Base-by-base conservation (phyloP, 1,140 invertebrate species). In the Neodiprion pinetum region DNA sequence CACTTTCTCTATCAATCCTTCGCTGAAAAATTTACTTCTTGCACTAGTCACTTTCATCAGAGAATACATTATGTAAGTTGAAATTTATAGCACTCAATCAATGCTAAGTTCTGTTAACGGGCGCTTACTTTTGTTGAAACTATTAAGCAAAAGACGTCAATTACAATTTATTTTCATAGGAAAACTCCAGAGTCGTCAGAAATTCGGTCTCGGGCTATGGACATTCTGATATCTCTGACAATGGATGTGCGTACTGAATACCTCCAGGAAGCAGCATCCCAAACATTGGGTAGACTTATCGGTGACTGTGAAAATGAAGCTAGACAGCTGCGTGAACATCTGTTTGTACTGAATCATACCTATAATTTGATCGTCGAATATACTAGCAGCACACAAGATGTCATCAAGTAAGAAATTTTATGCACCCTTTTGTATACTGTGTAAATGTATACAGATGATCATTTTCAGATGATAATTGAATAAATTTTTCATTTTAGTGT, bases 231-330 rank as follows among this genome's bases (percentile, higher is more conserved):
- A 66, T 91, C 94, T 0, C 87, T 96, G n/a, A 92, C 93, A 40
- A 89, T 95, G 80, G 95, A 96, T 83, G 89, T 91, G 21, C 91
- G 94, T 10, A 94, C 93, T 9, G 93, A 94, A 80, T 94, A 93
- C 81, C 86, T 95, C 48, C 90, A 91, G 74, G 93, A 94, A 10
- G 88, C 90, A 40, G 86, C 92, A 5, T 84, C 86, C 0, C 89
- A 88, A 12, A 91, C 91, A 0, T 78, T 94, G 9, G 91, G 91
- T n/a, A 90, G 90, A 74, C 84, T 94, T 11, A 83, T 94, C n/a
- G 90, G 90, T 7, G 88, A 90, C 1, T 84, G 88, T 8, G 94
- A 95, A 74, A 90, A 89, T 14, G 92, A 93, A 78, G 87, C 90
- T 3, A 90, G 93, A 49, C 90, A 92, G 71, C 85, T 93, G 74